A percentile compares a stretch with the other conserved stretches of the same genome.
These are phyloP conservation scores for Chrysina gloriosa DNA, from an alignment of 2,888 invertebrate genomes.

Conservation along the genomic window DNA sequence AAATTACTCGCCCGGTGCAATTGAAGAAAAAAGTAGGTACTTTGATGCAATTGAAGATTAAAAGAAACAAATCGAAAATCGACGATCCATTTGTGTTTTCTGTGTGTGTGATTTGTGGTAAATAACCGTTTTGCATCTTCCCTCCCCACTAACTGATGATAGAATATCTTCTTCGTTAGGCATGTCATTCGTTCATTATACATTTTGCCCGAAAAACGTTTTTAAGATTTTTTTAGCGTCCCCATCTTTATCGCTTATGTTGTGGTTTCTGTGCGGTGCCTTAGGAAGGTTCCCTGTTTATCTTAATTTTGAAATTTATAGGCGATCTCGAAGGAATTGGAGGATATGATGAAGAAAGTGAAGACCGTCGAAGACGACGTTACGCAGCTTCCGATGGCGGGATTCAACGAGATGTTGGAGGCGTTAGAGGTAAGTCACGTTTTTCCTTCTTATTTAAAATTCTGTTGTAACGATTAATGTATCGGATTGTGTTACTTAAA, in stretches of 20 bases:
- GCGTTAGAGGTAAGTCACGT: constrained; percentile 76
- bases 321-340: constrained; percentile 36
- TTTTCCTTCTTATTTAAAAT: too few species aligned
- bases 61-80: background rate
- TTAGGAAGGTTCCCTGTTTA: constrained; percentile 7
- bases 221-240: too few species aligned
- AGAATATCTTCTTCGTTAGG: too few species aligned
- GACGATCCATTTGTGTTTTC: background rate
- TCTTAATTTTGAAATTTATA: constrained; percentile 33
- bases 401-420: constrained; percentile 77
- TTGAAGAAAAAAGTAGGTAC: constrained; percentile 1
- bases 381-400: constrained; percentile 76
- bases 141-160: too few species aligned
- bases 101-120: too few species aligned
- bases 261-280: constrained; percentile 3
- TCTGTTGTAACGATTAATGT: too few species aligned
- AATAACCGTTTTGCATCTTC: background rate
- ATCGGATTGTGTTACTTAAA: too few species aligned
- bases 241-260: background rate
- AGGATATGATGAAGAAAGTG: constrained; percentile 38
- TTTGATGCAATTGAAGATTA: background rate
- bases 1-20: background rate
- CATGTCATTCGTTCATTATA: too few species aligned
- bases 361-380: constrained; percentile 70
- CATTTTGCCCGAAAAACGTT: too few species aligned